These are phyloP conservation scores for Pachydiplax longipennis DNA, from an alignment of 2,888 invertebrate genomes.

Conservation along the genomic window DNA sequence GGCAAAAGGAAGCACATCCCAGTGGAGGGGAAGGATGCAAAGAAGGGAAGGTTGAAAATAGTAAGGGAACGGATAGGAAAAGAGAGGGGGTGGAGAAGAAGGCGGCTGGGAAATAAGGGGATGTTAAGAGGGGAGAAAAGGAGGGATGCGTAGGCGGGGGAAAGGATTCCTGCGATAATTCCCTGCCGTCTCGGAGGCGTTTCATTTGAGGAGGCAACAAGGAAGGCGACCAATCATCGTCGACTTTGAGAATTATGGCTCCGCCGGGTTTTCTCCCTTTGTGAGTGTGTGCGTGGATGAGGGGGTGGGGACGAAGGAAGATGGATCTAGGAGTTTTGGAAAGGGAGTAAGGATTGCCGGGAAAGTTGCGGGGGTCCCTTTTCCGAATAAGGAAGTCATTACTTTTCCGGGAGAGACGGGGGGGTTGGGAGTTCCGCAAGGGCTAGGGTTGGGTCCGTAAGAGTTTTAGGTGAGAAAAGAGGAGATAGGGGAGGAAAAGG, in stretches of 20 bases:
- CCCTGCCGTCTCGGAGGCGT: constrained; percentile 37
- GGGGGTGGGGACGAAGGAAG: not conserved
- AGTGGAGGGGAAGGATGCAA: not conserved
- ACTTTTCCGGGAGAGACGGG: not conserved
- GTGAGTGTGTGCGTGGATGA: not conserved
- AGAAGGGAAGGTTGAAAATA: not conserved
- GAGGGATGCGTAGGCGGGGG: constrained; percentile 24
- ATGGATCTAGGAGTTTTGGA: not conserved
- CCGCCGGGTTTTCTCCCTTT: constrained; percentile 42
- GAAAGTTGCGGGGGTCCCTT: constrained; percentile 4
- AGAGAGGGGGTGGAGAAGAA: not conserved
- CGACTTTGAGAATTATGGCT: constrained; percentile 43
- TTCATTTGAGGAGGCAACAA: constrained; percentile 45
- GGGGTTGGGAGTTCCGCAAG: not conserved
- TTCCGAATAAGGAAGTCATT: constrained; percentile 39
- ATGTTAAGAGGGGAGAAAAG: not conserved
- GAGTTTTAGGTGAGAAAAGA: not conserved
- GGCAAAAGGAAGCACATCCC: not conserved
- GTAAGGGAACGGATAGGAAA: not conserved
- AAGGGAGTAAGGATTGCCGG: not conserved
- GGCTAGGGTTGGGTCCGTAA: not conserved
- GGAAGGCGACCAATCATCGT: constrained; percentile 43
- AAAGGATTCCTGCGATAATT: constrained; percentile 45
- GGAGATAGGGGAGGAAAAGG: not conserved
- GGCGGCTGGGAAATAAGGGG: not conserved